Conservation (phyloP, 2,888 invertebrate species). For the Biston stratarius region DNA sequence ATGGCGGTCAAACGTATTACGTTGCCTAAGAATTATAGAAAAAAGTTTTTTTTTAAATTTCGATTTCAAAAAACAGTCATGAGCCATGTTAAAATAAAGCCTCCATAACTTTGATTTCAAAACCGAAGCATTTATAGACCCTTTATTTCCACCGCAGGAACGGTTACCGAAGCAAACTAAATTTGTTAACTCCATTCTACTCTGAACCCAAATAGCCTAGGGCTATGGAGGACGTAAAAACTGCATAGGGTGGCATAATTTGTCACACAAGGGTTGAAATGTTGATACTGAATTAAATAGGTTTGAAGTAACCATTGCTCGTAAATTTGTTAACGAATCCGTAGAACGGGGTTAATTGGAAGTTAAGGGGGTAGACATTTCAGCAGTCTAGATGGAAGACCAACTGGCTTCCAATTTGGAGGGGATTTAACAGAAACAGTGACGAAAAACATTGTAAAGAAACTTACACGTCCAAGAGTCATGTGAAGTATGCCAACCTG, state of each 20-base stretch:
- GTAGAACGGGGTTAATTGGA: neutral
- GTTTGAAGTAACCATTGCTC: slow-evolving; percentile 35
- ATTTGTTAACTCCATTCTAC: slow-evolving; percentile 59
- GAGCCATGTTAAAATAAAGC: slow-evolving; percentile 29
- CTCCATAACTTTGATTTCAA: slow-evolving; percentile 18
- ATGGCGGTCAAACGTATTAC: too few species aligned
- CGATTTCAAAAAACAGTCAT: neutral
- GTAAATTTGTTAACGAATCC: neutral
- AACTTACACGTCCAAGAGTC: too few species aligned
- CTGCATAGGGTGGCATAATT: slow-evolving; percentile 56
- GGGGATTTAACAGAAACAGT: too few species aligned
- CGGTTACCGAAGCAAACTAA: slow-evolving; percentile 58
- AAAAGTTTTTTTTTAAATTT: too few species aligned
- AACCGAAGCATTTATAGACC: slow-evolving; percentile 36
- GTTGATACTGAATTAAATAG: slow-evolving; percentile 23
- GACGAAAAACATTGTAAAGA: too few species aligned
- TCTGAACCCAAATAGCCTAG: slow-evolving; percentile 42
- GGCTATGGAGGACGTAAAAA: slow-evolving; percentile 50
- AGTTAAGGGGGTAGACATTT: too few species aligned
- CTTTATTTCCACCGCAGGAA: slow-evolving; percentile 49
- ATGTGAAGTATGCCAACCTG: too few species aligned
- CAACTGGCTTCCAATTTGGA: too few species aligned
- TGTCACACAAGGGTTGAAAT: slow-evolving; percentile 44
- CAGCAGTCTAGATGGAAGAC: too few species aligned
- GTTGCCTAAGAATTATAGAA: neutral